A percentile compares a stretch with the other conserved stretches of the same genome.
phyloP scores from a whole-genome alignment of 2,888 invertebrate species.

The Noctua comes region DNA sequence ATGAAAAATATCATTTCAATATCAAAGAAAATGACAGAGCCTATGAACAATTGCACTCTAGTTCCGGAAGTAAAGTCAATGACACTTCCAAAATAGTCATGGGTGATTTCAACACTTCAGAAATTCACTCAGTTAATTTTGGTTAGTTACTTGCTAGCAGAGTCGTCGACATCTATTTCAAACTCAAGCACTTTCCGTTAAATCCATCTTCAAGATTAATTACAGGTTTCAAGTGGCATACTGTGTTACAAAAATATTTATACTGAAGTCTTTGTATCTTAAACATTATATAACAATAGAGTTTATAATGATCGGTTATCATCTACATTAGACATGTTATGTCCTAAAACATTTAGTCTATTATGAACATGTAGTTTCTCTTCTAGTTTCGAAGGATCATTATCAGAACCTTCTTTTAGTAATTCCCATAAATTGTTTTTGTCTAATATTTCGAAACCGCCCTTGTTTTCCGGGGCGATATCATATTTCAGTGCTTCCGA shows the following conservation, averaged over 20 bases:
- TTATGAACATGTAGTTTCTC: constrained; percentile 81
- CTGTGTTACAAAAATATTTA: constrained; percentile 88
- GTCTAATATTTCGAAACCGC: constrained; percentile 90
- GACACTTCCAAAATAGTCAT: background rate
- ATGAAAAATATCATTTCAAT: background rate
- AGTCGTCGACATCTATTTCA: constrained; percentile 11
- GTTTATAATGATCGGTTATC: constrained; percentile 88
- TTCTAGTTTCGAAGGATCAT: constrained; percentile 80
- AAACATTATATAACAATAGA: constrained; percentile 87
- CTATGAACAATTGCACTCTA: background rate
- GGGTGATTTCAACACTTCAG: background rate
- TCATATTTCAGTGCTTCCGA: constrained; percentile 78
- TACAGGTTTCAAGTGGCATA: constrained; percentile 68
- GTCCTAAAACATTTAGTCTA: constrained; percentile 78
- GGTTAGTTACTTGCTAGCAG: background rate
- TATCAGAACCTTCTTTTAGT: constrained; percentile 89
- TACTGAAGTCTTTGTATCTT: constrained; percentile 87
- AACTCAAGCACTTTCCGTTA: constrained; percentile 62
- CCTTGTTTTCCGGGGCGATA: constrained; percentile 87
- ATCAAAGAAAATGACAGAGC: background rate
- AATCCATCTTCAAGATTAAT: constrained; percentile 38
- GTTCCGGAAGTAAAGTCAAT: background rate
- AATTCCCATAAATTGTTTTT: constrained; percentile 91
- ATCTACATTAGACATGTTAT: constrained; percentile 77
- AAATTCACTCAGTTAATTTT: background rate